Evolutionary conservation across 2,888 invertebrate species (phyloP).

Genomic region (Latrodectus elegans): DNA sequence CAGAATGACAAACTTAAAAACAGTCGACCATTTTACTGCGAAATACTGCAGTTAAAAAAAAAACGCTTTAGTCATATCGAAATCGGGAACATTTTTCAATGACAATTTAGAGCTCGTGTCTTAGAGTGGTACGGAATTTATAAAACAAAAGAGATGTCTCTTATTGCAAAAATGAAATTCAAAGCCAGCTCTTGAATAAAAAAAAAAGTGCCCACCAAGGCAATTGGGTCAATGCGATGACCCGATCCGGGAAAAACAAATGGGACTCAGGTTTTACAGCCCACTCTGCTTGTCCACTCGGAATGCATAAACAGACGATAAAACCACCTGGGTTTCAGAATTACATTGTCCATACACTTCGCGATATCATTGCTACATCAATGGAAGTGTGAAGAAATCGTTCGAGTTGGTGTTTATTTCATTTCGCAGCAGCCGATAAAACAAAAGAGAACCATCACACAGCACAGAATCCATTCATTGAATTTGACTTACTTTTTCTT

Average conservation of each 20-base stretch:
- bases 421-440: no score
- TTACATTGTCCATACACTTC: background rate
- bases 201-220: background rate
- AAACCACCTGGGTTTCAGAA: background rate
- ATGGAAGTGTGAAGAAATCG: background rate
- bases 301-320: constrained; percentile 30
- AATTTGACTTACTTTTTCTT: no score
- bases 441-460: no score
- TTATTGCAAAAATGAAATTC: background rate
- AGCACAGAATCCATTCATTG: no score
- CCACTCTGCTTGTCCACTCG: constrained; percentile 19
- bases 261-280: constrained; percentile 26
- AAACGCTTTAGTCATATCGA: no score
- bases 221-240: constrained; percentile 36
- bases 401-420: background rate
- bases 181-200: background rate
- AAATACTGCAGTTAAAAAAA: no score
- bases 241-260: constrained; percentile 34
- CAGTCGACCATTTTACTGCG: no score
- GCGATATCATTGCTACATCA: background rate
- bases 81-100: no score
- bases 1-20: no score
- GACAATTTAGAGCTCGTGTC: no score
- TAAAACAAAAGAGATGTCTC: no score
- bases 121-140: no score